Evolutionary conservation across 2,113 vertebrate genomes (phyloP).

Genomic region (Psilopsiagon aurifrons): DNA sequence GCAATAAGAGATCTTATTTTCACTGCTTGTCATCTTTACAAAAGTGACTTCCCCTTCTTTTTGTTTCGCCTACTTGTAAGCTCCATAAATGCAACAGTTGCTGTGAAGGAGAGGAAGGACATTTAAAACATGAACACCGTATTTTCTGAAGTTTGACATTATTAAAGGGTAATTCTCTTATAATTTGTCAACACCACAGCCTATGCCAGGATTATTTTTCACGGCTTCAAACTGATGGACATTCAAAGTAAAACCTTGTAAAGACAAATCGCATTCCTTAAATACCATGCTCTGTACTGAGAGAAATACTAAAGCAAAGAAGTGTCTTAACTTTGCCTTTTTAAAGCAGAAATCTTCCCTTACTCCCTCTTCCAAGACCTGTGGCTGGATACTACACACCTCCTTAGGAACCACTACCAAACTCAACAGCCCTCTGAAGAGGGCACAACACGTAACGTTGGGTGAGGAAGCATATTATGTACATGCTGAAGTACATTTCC

Average conservation of each 20-base stretch:
- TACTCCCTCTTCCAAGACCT: not conserved
- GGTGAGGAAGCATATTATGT: accelerated
- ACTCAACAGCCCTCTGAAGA: too few relatives aligned
- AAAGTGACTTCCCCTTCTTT: not conserved
- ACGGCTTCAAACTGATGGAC: not conserved
- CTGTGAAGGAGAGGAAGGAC: not conserved
- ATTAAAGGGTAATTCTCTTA: not conserved
- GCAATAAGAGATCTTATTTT: not conserved
- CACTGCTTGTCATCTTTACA: not conserved
- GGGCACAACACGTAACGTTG: not conserved
- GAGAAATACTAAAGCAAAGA: not conserved
- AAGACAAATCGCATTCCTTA: not conserved
- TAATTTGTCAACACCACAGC: not conserved
- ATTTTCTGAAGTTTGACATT: not conserved
- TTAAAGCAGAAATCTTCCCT: not conserved
- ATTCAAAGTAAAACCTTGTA: not conserved
- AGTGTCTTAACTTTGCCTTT: not conserved
- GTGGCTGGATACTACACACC: too few relatives aligned
- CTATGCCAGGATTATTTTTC: conserved; percentile 9
- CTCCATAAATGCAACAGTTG: not conserved
- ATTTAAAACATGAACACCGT: not conserved
- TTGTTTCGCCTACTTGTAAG: not conserved
- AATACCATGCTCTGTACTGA: not conserved
- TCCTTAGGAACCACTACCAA: not conserved
- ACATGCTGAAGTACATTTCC: not conserved